phyloP scores from a whole-genome alignment of 2,113 vertebrate genomes.

The Oplegnathus fasciatus region DNA sequence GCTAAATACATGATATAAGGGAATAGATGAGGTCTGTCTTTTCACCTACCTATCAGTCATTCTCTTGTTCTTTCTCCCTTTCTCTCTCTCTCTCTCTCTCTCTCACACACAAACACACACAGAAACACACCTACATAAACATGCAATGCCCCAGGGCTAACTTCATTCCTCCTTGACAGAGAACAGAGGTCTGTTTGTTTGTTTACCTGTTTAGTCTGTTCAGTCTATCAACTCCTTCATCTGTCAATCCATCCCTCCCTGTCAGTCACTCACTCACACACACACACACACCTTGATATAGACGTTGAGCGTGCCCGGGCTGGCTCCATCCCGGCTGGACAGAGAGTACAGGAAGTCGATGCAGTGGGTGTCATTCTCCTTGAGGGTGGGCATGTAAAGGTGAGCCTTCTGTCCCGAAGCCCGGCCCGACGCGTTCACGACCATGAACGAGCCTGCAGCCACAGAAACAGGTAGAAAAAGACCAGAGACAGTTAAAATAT shows the following conservation, averaged over 20 bases:
- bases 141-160: not conserved
- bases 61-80: no score
- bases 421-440: conserved; percentile 95
- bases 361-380: conserved; percentile 98
- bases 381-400: conserved; percentile 92
- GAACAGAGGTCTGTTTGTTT: conserved; percentile 43
- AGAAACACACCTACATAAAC: not conserved
- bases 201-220: conserved; percentile 33
- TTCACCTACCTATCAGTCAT: not conserved
- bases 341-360: conserved; percentile 98
- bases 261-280: not conserved
- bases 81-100: not conserved
- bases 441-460: conserved; percentile 94
- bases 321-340: conserved; percentile 91
- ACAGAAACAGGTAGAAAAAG: not conserved
- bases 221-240: conserved; percentile 11
- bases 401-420: conserved; percentile 97
- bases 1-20: not conserved
- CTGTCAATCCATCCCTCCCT: conserved; percentile 18
- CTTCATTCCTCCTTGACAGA: conserved; percentile 27
- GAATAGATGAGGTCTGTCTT: not conserved
- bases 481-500: not conserved
- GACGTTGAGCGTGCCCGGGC: conserved; percentile 93
- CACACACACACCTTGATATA: conserved; percentile 89
- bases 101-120: not conserved